These are phyloP conservation scores for Eufriesea mexicana DNA, from an alignment of 1,140 invertebrate species.

Conservation along the genomic window DNA sequence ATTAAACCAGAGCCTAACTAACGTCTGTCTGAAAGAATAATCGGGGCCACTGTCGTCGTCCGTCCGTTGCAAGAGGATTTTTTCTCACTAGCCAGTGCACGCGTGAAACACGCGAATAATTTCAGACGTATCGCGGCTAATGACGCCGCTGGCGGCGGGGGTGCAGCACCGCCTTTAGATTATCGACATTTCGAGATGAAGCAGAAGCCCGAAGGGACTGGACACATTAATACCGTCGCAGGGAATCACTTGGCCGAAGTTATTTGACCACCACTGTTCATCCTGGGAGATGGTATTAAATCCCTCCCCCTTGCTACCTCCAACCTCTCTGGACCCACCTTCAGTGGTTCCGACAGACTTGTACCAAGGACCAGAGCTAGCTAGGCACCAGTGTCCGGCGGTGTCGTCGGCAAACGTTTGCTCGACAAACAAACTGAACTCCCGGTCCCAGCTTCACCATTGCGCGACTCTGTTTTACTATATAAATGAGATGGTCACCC, in stretches of 20 bases:
- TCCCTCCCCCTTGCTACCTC: slow-evolving; percentile 65
- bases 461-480: slow-evolving; percentile 73
- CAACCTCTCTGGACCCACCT: slow-evolving; percentile 54
- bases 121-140: background rate
- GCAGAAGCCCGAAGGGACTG: slow-evolving; percentile 72
- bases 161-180: slow-evolving; percentile 45
- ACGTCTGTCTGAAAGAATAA: slow-evolving; percentile 5
- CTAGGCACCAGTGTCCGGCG: slow-evolving; percentile 81
- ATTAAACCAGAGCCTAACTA: slow-evolving; percentile 31
- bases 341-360: slow-evolving; percentile 78
- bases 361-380: slow-evolving; percentile 76
- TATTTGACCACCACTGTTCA: slow-evolving; percentile 82
- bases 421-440: slow-evolving; percentile 82
- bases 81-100: background rate
- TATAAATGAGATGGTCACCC: slow-evolving; percentile 76
- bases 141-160: slow-evolving; percentile 19
- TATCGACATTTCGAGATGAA: slow-evolving; percentile 67
- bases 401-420: slow-evolving; percentile 83
- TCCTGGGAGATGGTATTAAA: slow-evolving; percentile 81
- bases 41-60: no score
- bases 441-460: slow-evolving; percentile 70
- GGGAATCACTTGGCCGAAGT: slow-evolving; percentile 79
- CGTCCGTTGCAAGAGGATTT: background rate
- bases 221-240: slow-evolving; percentile 78
- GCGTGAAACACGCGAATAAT: background rate